phyloP scores from a whole-genome alignment of 2,113 vertebrate genomes.

The Lamprotornis superbus region DNA sequence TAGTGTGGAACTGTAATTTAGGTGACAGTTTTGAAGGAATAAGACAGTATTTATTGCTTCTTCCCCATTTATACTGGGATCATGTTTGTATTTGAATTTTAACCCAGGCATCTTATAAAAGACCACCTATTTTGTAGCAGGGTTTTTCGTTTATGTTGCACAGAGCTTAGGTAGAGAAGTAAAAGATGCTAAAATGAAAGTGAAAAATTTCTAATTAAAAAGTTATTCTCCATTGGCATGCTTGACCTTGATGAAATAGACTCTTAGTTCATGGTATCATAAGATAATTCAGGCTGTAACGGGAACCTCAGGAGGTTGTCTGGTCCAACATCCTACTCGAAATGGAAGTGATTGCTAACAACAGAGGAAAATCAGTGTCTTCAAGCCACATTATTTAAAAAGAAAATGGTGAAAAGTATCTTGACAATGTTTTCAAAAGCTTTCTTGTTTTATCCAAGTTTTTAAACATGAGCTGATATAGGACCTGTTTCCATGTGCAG shows the following conservation, averaged over 20 bases:
- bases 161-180: neutral
- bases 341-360: neutral
- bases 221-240: neutral
- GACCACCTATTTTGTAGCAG: neutral
- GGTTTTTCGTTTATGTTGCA: neutral
- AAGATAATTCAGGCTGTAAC: neutral
- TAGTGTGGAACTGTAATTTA: neutral
- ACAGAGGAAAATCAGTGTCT: neutral
- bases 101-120: neutral
- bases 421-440: neutral
- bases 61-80: neutral
- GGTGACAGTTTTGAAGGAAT: neutral
- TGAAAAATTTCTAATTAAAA: neutral
- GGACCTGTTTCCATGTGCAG: neutral
- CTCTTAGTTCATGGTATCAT: neutral
- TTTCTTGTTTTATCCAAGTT: neutral
- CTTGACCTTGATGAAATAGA: neutral
- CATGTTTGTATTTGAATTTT: neutral
- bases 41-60: neutral
- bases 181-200: neutral
- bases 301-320: neutral
- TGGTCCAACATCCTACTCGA: neutral
- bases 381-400: neutral
- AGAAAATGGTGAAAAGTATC: neutral
- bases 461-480: neutral